A percentile compares a stretch with the other conserved stretches of the same genome.
Conservation (phyloP, 2,888 invertebrate species). For the Hypolimnas misippus region DNA sequence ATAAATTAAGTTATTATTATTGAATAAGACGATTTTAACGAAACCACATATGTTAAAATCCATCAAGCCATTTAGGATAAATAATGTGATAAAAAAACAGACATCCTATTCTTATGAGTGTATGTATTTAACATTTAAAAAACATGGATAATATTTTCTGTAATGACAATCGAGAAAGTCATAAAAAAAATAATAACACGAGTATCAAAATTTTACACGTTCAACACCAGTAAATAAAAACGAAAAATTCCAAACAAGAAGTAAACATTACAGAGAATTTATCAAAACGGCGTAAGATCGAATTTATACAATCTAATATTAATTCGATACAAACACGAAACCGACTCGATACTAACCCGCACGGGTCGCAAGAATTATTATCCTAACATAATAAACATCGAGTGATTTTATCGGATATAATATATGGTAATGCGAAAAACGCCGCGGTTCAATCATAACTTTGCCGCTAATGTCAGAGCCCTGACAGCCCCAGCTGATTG, state of each 20-base stretch:
- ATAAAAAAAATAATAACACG: too few species aligned
- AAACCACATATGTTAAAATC: too few species aligned
- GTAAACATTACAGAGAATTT: slow-evolving; percentile 1
- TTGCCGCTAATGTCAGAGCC: slow-evolving; percentile 66
- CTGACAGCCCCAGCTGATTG: slow-evolving; percentile 64
- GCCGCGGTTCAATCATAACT: slow-evolving; percentile 74
- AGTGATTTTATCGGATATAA: slow-evolving; percentile 69
- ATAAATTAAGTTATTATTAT: too few species aligned
- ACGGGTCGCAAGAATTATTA: slow-evolving; percentile 53
- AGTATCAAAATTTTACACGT: too few species aligned
- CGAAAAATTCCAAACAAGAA: background rate
- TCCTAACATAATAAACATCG: slow-evolving; percentile 58
- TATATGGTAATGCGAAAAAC: slow-evolving; percentile 68
- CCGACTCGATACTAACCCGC: slow-evolving; percentile 9
- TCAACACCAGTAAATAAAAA: background rate
- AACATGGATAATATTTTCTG: too few species aligned
- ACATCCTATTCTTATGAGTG: too few species aligned
- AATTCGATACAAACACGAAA: slow-evolving; percentile 28
- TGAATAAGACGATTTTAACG: too few species aligned
- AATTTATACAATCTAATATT: slow-evolving; percentile 9
- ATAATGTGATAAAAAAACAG: too few species aligned
- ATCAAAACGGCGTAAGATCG: slow-evolving; percentile 12
- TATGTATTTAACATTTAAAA: too few species aligned
- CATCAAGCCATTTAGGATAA: too few species aligned
- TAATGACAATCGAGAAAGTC: too few species aligned